A percentile compares a stretch with the other conserved stretches of the same genome.
Conservation (phyloP, 2,113 vertebrate genomes). For the Calypte anna region DNA sequence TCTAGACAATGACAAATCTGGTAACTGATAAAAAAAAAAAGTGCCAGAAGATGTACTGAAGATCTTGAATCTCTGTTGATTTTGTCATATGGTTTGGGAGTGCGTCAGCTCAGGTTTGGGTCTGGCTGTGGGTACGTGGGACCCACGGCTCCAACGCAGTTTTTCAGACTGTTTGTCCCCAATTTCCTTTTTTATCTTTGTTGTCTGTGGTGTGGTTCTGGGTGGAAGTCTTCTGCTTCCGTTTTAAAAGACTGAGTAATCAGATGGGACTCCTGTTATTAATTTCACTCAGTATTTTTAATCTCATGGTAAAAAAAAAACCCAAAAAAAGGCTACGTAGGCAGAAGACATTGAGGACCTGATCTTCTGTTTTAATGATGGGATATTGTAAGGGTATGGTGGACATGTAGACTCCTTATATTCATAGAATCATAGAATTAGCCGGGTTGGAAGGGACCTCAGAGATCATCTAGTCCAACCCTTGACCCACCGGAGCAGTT, state of each 20-base stretch:
- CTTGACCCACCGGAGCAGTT: too few species aligned
- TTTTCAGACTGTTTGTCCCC: constrained; percentile 37
- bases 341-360: neutral
- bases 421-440: too few species aligned
- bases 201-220: neutral
- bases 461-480: too few species aligned
- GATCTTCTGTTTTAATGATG: neutral
- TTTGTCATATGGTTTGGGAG: constrained; percentile 1
- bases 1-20: neutral
- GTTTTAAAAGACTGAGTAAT: constrained; percentile 48
- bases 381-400: neutral
- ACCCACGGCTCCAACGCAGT: neutral
- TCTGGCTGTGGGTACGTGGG: constrained; percentile 64
- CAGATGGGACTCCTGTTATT: constrained; percentile 11
- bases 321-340: neutral
- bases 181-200: constrained; percentile 60
- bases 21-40: neutral
- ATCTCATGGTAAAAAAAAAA: neutral
- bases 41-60: neutral
- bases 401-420: neutral
- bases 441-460: too few species aligned
- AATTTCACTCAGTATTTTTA: neutral
- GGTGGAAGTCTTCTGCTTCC: constrained; percentile 63
- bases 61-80: neutral
- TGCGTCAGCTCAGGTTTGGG: constrained; percentile 34